Evolutionary conservation across 2,888 invertebrate genomes (phyloP), one percentile per base, ranked within the genome.

Genomic region (Erpobdella octoculata): DNA sequence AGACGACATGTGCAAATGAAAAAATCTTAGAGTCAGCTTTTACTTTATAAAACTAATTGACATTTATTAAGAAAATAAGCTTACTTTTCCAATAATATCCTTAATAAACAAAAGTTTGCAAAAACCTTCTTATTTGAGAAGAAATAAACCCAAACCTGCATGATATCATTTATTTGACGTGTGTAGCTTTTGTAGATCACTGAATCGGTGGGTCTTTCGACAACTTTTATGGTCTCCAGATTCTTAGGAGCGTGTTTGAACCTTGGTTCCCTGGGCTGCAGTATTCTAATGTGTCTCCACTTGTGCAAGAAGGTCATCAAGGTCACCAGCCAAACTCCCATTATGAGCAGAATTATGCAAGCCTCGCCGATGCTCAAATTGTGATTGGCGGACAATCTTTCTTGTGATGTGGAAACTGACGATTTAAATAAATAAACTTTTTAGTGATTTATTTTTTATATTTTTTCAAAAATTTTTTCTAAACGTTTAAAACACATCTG

Each of bases 131-230:
- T 25, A 53, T 25, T n/a, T 3, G 21, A 8, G n/a, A 25, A 25
- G 15, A 8, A 25, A 25, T 53, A 6, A 53, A 46, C 41, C 15
- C 31, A 18, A 64, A 64, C 72, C 72, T 72, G 38, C 76, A 76
- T 76, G 21, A 68, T 73, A 53, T 59, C 71, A 15, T 72, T 71
- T 18, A 73, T 48, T 36, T 73, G 71, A 48, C 61, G 69, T 25
- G 75, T 71, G 74, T 81, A 81, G 73, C 77, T 81, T 73, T 80
- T 81, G 76, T 81, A 81, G 59, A 82, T 82, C 46, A 82, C 78
- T 76, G 81, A 81, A 75, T 82, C 82, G 66, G 79, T 80, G 9
- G 80, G 76, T 67, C 79, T 76, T 74, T 81, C 80, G 28, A 81
- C 80, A 12, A 81, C 77, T 59, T 76, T 73, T 37, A 81, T 78